phyloP scores from a whole-genome alignment of 2,888 invertebrate species.

The Lasioglossum marginatum region DNA sequence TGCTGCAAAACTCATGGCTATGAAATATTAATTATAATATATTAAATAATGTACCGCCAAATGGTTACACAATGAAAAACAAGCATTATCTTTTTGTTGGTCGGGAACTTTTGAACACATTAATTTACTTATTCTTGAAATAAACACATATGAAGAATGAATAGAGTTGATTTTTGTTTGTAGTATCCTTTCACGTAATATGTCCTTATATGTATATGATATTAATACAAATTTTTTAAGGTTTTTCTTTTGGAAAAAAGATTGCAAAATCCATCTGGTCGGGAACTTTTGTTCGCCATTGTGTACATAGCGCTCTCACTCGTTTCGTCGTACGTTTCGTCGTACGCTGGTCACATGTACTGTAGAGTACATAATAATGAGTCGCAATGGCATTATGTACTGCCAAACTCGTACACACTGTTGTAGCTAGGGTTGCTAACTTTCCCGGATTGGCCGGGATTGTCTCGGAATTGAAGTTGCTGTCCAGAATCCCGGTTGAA shows the following conservation, averaged over 20 bases:
- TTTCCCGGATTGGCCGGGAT: no score
- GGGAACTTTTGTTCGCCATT: not conserved
- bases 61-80: not conserved
- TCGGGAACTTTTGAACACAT: not conserved
- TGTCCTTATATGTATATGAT: not conserved
- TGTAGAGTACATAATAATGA: no score
- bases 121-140: not conserved
- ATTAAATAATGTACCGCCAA: not conserved
- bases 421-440: no score
- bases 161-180: not conserved
- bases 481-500: no score
- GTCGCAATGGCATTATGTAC: no score
- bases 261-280: not conserved
- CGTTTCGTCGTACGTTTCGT: no score
- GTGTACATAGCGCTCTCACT: no score
- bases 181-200: not conserved
- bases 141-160: not conserved
- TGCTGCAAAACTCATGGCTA: not conserved
- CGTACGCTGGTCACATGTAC: no score
- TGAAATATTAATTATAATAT: not conserved
- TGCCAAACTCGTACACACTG: no score
- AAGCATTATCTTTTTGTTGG: not conserved
- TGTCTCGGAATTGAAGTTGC: no score
- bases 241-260: not conserved
- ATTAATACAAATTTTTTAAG: not conserved